Base-by-base conservation (phyloP, 2,113 vertebrate genomes). In the Bufo gargarizans region DNA sequence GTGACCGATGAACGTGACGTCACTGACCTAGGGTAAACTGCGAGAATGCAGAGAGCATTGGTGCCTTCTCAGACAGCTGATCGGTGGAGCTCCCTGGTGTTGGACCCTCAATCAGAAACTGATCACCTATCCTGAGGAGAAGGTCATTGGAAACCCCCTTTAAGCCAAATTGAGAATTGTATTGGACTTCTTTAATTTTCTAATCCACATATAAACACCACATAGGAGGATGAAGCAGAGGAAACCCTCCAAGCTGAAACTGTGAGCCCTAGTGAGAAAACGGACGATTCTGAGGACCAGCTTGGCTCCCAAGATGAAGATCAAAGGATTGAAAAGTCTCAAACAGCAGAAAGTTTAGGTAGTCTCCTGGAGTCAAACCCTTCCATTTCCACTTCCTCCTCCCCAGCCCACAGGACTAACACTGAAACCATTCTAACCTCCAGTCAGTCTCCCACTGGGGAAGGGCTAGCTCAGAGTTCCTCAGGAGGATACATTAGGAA, bases 301-400 rank as follows among this genome's bases (percentile, higher is more conserved):
- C 20, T 94, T 86, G 90, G 6, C 85, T 90, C 20, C 94, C 89
- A 94, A 82, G 89, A 91, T 89, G 95, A 93, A 67, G 92, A 92
- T 81, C 93, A 14, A 88, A 95, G 89, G 86, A 93, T 86, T n/a
- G 94, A 95, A 89, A 92, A 93, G 8, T 84, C 49, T 11, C 93
- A 90, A 74, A 89, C 89, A 79, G 83, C 84, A 3, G 91, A 90
- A 91, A 94, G 90, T 87, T 93, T 91, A 91, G 93, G 90, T 89
- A 94, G 91, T 92, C 95, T 93, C 72, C 86, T 92, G 0, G 96
- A 95, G 85, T 94, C 95, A 86, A 95, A 94, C 90, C 94, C 92
- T 91, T 94, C 94, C 91, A 94, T 93, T 85, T 95, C 96, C 88
- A 90, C 95, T 9, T 93, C 93, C 72, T 94, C 94, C 3, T 94